Evolutionary conservation across 2,113 vertebrate species (phyloP).

Genomic region (Tylochromis polylepis): DNA sequence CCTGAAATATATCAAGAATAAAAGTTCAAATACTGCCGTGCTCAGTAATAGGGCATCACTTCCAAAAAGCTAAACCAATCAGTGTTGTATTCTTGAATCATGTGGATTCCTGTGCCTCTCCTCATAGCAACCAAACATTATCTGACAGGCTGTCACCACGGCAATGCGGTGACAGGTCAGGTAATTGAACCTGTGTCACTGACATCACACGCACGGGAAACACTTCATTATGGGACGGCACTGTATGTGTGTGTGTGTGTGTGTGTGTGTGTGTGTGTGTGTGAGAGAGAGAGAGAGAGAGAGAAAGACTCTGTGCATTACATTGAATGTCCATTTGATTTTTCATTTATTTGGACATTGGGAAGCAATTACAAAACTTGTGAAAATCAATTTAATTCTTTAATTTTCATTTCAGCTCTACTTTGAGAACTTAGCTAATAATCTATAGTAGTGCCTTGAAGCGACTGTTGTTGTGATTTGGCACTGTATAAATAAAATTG

Average conservation of each 20-base stretch:
- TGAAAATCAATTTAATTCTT: neutral
- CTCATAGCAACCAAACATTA: slow-evolving; percentile 43
- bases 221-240: slow-evolving; percentile 37
- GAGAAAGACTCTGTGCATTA: neutral
- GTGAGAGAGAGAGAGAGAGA: neutral
- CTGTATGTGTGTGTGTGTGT: neutral
- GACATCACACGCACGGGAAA: slow-evolving; percentile 24
- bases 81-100: slow-evolving; percentile 19
- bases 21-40: neutral
- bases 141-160: slow-evolving; percentile 51
- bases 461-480: no score
- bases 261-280: neutral
- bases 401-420: neutral
- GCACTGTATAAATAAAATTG: no score
- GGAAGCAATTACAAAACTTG: neutral
- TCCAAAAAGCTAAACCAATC: slow-evolving; percentile 13
- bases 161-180: slow-evolving; percentile 47
- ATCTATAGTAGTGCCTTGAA: no score
- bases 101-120: slow-evolving; percentile 41
- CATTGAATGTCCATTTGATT: neutral
- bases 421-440: neutral
- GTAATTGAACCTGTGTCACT: slow-evolving; percentile 70
- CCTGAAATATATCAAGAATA: neutral
- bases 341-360: neutral
- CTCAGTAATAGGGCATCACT: neutral